A percentile compares a stretch with the other conserved stretches of the same genome.
These are phyloP conservation scores for Aurelia coerulea DNA, from an alignment of 30 jellyfish, hydroid and myxozoan species.

Conservation along the genomic window DNA sequence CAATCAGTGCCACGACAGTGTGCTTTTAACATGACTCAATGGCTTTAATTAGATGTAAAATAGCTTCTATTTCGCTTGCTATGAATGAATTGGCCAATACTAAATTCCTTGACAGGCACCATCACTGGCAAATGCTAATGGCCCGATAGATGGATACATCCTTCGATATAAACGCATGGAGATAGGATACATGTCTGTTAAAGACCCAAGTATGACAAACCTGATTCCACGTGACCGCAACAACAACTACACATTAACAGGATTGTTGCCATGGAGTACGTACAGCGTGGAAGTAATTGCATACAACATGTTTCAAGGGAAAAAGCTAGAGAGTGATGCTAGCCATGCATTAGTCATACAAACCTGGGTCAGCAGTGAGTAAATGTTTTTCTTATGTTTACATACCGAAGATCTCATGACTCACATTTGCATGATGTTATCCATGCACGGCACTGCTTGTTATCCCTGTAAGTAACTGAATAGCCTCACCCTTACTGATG, in stretches of 20 bases:
- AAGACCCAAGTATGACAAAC: constrained; percentile 11
- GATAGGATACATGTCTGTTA: constrained; percentile 41
- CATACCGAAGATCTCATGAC: no score
- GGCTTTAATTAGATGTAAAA: neutral
- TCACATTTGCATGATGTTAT: no score
- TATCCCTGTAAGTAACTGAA: no score
- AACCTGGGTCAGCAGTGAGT: constrained; percentile 54
- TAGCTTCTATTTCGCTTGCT: no score
- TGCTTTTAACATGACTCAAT: neutral
- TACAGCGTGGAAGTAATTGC: constrained; percentile 71
- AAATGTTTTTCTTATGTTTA: neutral
- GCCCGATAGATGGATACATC: constrained; percentile 66
- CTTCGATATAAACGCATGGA: constrained; percentile 44
- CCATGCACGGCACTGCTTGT: no score
- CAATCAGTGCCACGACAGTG: neutral
- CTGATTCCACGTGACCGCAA: constrained; percentile 29
- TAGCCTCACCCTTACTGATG: no score
- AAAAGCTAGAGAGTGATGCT: constrained; percentile 31
- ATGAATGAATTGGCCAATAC: no score
- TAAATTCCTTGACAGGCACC: constrained; percentile 28
- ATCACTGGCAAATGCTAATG: constrained; percentile 46
- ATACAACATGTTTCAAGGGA: constrained; percentile 54
- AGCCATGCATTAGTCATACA: constrained; percentile 55
- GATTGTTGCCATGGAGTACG: constrained; percentile 83
- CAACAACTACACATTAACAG: constrained; percentile 21